Percentiles rank a stretch among this genome's conserved stretches.
These are phyloP conservation scores for Antheraea assamensis DNA, from an alignment of 2,888 invertebrate species.

Conservation along the genomic window DNA sequence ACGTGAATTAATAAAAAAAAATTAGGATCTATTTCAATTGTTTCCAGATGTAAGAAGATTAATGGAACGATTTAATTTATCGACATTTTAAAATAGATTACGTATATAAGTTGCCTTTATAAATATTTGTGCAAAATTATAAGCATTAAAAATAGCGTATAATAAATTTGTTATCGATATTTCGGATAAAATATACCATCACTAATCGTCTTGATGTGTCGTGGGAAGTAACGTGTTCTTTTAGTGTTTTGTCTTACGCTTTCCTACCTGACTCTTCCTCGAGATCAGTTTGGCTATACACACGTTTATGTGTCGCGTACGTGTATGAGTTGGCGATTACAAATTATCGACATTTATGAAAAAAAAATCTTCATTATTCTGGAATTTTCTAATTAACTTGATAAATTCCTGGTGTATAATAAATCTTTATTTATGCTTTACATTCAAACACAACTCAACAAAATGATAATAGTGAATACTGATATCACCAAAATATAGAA, in stretches of 20 bases:
- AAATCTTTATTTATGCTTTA: not conserved
- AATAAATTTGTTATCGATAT: slow-evolving; percentile 24
- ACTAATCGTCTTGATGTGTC: slow-evolving; percentile 62
- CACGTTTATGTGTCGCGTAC: slow-evolving; percentile 31
- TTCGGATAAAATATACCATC: slow-evolving; percentile 31
- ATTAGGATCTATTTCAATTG: no score
- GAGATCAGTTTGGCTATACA: slow-evolving; percentile 53
- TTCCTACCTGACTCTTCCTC: slow-evolving; percentile 58
- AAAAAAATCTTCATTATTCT: no score
- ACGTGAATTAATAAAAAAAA: no score
- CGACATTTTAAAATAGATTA: not conserved
- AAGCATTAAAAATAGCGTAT: not conserved
- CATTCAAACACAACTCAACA: not conserved
- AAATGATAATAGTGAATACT: not conserved
- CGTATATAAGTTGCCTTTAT: not conserved
- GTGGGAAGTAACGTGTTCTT: slow-evolving; percentile 72
- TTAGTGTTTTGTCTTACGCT: slow-evolving; percentile 72
- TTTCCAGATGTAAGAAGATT: not conserved
- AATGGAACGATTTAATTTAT: not conserved
- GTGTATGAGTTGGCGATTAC: slow-evolving; percentile 34
- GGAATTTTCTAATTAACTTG: not conserved
- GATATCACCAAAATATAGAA: not conserved
- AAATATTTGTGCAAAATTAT: not conserved
- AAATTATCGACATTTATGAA: slow-evolving; percentile 32
- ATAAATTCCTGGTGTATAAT: not conserved